Evolutionary conservation across 2,888 invertebrate genomes (phyloP), one percentile per base, ranked within the genome.

Genomic region (Dryobota labecula): DNA sequence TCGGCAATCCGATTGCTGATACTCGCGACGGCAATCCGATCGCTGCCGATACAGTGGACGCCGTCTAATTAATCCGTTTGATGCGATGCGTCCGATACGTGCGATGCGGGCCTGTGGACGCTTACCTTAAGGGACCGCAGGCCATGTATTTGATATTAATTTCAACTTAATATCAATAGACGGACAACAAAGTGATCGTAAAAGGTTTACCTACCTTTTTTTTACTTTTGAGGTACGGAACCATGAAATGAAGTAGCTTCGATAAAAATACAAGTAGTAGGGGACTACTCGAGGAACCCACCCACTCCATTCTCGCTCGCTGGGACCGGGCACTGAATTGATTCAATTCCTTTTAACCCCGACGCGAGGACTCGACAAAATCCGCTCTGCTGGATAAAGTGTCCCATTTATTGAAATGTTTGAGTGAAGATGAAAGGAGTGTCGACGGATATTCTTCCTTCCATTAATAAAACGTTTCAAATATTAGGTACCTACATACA

Each of bases 281-380:
- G 78, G 78, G 66, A n/a, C 36, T 57, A 30, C 24, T 58, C 86
- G 47, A 27, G 80, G 47, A 72, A 73, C 82, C 84, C 86, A 73
- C 79, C 87, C 86, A 84, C 83, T 74, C 85, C 88, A 79, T 83
- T 85, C 83, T 84, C 83, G 75, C 80, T 74, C 60, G 54, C 43
- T 13, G 54, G 56, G 72, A 61, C 43, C 36, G 87, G 87, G 90
- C 86, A 54, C 45, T 63, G 90, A 94, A 94, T 95, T 94, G 94
- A 95, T 94, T 95, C 94, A 95, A 95, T 94, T 93, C 91, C 90
- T 90, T 91, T 87, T 88, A 90, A 89, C 89, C 87, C 80, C 86
- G 73, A 47, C 36, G 79, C 58, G 88, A 84, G 88, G 86, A 89
- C 89, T 92, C 77, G 88, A 89, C 90, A 88, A 92, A 92, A 92